Evolutionary conservation across 2,888 invertebrate species (phyloP).

Genomic region (Achlya flavicornis): DNA sequence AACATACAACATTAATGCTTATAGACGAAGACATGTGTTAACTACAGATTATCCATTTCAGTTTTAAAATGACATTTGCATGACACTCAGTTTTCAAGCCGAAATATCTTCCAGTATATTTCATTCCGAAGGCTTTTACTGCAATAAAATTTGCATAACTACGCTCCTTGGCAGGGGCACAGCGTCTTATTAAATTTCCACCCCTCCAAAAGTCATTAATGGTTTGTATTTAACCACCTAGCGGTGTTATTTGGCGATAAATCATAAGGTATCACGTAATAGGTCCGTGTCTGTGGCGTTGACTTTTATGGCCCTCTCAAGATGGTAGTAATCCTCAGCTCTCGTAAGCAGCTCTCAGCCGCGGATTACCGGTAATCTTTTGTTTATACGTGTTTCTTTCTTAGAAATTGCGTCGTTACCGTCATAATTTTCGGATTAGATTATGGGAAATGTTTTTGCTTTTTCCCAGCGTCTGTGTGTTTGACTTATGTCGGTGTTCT

Average conservation of each 20-base stretch:
- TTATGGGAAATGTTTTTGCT: not conserved
- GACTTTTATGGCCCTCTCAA: constrained; percentile 76
- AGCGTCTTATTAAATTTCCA: constrained; percentile 82
- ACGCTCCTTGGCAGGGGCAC: constrained; percentile 74
- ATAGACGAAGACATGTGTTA: too few relatives aligned
- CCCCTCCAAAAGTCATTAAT: constrained; percentile 82
- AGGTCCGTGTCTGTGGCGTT: constrained; percentile 41
- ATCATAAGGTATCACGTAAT: constrained; percentile 74
- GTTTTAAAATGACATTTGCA: not conserved
- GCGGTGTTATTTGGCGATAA: constrained; percentile 73
- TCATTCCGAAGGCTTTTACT: constrained; percentile 63
- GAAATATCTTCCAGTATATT: constrained; percentile 49
- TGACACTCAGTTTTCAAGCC: constrained; percentile 14
- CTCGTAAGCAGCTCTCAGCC: constrained; percentile 37
- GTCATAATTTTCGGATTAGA: constrained; percentile 35
- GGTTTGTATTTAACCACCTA: constrained; percentile 81
- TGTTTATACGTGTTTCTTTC: constrained; percentile 65
- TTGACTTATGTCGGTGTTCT: too few relatives aligned
- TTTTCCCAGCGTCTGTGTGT: not conserved
- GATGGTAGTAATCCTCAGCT: constrained; percentile 63
- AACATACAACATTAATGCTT: too few relatives aligned
- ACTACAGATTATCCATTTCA: too few relatives aligned
- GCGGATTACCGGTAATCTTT: constrained; percentile 67
- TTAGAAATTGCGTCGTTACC: constrained; percentile 18
- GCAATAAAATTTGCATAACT: constrained; percentile 84